A percentile compares a stretch with the other conserved stretches of the same genome.
Conservation (phyloP, 2,888 invertebrate genomes). For the Apodemia duryi region DNA sequence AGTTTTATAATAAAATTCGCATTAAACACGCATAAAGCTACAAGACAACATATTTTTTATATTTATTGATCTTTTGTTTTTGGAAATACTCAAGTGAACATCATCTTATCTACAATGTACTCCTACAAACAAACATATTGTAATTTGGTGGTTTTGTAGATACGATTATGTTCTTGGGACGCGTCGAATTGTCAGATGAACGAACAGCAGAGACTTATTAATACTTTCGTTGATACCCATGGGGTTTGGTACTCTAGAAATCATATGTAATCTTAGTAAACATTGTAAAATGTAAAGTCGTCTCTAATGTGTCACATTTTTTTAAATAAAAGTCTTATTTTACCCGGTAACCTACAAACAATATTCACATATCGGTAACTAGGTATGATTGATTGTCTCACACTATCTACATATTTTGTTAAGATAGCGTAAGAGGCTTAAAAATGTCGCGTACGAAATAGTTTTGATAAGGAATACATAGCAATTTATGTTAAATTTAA, state of each 20-base stretch:
- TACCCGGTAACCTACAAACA: constrained; percentile 63
- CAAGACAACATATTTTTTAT: too few relatives aligned
- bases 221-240: too few relatives aligned
- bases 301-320: not conserved
- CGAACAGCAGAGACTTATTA: too few relatives aligned
- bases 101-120: too few relatives aligned
- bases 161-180: too few relatives aligned
- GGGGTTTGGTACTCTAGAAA: not conserved
- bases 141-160: too few relatives aligned
- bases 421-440: constrained; percentile 17
- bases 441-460: constrained; percentile 6
- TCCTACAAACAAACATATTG: too few relatives aligned
- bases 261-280: not conserved
- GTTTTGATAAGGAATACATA: constrained; percentile 6
- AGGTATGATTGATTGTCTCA: constrained; percentile 52
- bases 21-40: too few relatives aligned
- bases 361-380: constrained; percentile 38
- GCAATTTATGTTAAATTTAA: not conserved
- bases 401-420: constrained; percentile 19
- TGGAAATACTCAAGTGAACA: too few relatives aligned
- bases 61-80: too few relatives aligned
- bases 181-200: too few relatives aligned
- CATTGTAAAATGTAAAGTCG: not conserved
- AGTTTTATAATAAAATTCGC: too few relatives aligned
- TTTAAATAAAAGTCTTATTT: constrained; percentile 41